Evolutionary conservation across 2,797 vertebrate species (phyloP).

Genomic region (Trachurus trachurus): DNA sequence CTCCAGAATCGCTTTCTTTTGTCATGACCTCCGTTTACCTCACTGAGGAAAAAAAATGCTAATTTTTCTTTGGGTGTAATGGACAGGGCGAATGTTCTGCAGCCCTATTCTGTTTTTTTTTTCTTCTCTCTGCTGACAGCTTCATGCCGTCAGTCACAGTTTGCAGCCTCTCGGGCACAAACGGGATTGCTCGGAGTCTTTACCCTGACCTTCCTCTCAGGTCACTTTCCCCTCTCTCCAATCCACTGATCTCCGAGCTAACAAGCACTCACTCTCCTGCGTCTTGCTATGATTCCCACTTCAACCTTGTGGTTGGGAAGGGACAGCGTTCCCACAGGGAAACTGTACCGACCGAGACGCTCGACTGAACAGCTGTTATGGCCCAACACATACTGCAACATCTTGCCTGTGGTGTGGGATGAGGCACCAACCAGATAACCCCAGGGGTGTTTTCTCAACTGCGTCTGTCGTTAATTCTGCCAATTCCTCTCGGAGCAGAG

Average conservation of each 20-base stretch:
- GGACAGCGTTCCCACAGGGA: slow-evolving; percentile 46
- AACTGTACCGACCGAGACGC: slow-evolving; percentile 28
- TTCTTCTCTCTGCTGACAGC: slow-evolving; percentile 35
- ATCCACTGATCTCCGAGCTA: slow-evolving; percentile 61
- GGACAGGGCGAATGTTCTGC: slow-evolving; percentile 24
- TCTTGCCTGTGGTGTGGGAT: slow-evolving; percentile 20
- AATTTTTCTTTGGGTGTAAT: slow-evolving; percentile 44
- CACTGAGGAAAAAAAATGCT: slow-evolving; percentile 41
- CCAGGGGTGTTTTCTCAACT: slow-evolving; percentile 22
- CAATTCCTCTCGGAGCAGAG: slow-evolving; percentile 52
- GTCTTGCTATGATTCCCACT: slow-evolving; percentile 43
- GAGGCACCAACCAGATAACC: slow-evolving; percentile 32
- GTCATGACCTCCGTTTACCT: slow-evolving; percentile 49
- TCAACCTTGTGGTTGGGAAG: slow-evolving; percentile 62
- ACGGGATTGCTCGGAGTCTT: slow-evolving; percentile 53
- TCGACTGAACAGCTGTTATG: slow-evolving; percentile 48
- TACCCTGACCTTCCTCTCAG: slow-evolving; percentile 70
- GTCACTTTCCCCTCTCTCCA: slow-evolving; percentile 54
- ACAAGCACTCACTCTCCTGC: slow-evolving; percentile 53
- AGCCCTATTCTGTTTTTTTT: neutral
- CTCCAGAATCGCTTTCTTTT: slow-evolving; percentile 51
- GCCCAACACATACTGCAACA: slow-evolving; percentile 46
- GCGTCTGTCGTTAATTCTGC: slow-evolving; percentile 22
- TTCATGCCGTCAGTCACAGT: slow-evolving; percentile 51
- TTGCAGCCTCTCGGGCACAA: slow-evolving; percentile 41